These are phyloP conservation scores for Coturnix japonica DNA, from an alignment of 2,113 vertebrate species.

Conservation along the genomic window DNA sequence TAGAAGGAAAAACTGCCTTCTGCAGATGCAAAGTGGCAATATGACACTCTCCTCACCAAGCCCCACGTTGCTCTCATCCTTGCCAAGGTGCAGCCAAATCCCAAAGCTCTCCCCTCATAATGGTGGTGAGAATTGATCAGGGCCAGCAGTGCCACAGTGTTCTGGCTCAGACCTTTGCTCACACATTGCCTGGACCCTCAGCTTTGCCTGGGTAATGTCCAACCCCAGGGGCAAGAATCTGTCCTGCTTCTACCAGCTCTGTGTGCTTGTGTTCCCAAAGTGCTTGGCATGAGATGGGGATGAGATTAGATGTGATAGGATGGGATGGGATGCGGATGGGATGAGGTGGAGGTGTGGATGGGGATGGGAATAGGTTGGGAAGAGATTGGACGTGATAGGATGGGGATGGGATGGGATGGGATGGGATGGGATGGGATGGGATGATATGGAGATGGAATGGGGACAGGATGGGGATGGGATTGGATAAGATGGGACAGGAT, in stretches of 20 bases:
- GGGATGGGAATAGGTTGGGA: too few species aligned
- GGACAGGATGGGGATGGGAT: too few species aligned
- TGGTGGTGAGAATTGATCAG: neutral
- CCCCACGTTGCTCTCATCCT: neutral
- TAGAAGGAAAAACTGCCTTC: neutral
- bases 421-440: too few species aligned
- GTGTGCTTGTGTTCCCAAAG: rapidly evolving
- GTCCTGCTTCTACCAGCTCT: neutral
- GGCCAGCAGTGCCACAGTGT: neutral
- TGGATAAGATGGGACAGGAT: too few species aligned
- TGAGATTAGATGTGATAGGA: too few species aligned
- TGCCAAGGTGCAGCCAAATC: neutral
- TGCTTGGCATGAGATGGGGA: too few species aligned
- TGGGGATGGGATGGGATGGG: too few species aligned
- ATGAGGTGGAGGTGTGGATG: too few species aligned
- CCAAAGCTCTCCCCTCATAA: neutral
- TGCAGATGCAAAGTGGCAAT: neutral
- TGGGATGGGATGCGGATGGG: too few species aligned
- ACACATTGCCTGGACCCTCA: neutral
- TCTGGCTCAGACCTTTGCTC: neutral
- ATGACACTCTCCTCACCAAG: neutral
- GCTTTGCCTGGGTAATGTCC: neutral
- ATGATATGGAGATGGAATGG: too few species aligned
- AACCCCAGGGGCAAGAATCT: neutral
- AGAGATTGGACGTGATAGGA: too few species aligned